These are phyloP conservation scores for Nyctibius bracteatus DNA, from an alignment of 2,113 vertebrate genomes.

Conservation along the genomic window DNA sequence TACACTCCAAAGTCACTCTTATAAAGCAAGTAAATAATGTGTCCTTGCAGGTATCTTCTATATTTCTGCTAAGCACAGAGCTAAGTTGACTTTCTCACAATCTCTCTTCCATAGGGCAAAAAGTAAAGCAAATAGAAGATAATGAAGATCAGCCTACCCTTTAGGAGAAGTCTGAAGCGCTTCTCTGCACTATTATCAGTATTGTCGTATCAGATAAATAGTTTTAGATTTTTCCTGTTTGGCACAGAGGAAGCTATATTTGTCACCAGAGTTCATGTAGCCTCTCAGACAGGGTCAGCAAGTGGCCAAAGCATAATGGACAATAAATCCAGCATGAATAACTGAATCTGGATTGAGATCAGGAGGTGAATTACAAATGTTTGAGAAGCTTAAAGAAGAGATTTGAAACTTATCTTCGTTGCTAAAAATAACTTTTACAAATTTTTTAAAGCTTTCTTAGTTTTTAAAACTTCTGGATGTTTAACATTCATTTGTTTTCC, in stretches of 20 bases:
- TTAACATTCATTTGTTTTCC: not conserved
- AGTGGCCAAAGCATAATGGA: not conserved
- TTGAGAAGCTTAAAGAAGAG: not conserved
- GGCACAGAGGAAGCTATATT: not conserved
- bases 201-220: not conserved
- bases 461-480: not conserved
- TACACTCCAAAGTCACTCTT: not conserved
- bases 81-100: not conserved
- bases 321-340: not conserved
- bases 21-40: not conserved
- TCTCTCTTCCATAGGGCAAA: not conserved
- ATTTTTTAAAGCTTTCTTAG: not conserved
- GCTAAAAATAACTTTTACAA: not conserved
- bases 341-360: not conserved
- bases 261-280: not conserved
- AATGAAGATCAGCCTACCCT: not conserved
- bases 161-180: conserved; percentile 19
- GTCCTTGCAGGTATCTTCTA: not conserved
- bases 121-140: conserved; percentile 5
- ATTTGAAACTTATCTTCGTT: not conserved
- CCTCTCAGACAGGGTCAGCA: not conserved
- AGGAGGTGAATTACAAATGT: not conserved
- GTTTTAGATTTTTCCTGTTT: conserved; percentile 5
- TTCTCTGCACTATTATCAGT: not conserved
- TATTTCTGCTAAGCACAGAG: not conserved